Evolutionary conservation across 2,888 invertebrate species (phyloP).

Genomic region (Malachius bipustulatus): DNA sequence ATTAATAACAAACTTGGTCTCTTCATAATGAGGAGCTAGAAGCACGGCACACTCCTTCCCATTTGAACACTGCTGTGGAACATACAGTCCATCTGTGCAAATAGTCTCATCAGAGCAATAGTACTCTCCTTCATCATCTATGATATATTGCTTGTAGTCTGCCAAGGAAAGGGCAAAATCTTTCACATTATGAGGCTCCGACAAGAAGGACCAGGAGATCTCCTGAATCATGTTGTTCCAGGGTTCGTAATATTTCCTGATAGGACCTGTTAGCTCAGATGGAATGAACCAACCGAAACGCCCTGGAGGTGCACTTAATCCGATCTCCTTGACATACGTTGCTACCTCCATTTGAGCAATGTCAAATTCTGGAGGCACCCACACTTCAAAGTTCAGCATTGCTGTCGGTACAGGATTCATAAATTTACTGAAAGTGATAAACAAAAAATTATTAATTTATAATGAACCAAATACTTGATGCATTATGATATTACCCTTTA

Average conservation of each 20-base stretch:
- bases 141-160: background rate
- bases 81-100: constrained; percentile 45
- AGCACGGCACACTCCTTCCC: constrained; percentile 37
- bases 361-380: constrained; percentile 52
- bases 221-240: constrained; percentile 22
- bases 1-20: constrained; percentile 43
- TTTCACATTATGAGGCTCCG: constrained; percentile 29
- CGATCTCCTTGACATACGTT: constrained; percentile 40
- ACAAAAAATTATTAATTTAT: no score
- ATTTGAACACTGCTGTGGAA: constrained; percentile 43
- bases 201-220: constrained; percentile 45
- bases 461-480: no score
- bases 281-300: constrained; percentile 57
- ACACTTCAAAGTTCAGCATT: constrained; percentile 59
- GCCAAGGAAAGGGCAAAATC: background rate
- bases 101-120: constrained; percentile 6
- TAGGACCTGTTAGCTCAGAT: constrained; percentile 27
- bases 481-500: background rate
- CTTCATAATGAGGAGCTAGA: constrained; percentile 39
- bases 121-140: background rate
- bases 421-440: no score
- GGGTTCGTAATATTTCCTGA: constrained; percentile 26
- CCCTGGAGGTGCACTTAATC: constrained; percentile 42
- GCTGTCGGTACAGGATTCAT: constrained; percentile 37
- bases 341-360: constrained; percentile 35